phyloP scores from a whole-genome alignment of 2,888 invertebrate genomes.

The Cheilosia vulpina region DNA sequence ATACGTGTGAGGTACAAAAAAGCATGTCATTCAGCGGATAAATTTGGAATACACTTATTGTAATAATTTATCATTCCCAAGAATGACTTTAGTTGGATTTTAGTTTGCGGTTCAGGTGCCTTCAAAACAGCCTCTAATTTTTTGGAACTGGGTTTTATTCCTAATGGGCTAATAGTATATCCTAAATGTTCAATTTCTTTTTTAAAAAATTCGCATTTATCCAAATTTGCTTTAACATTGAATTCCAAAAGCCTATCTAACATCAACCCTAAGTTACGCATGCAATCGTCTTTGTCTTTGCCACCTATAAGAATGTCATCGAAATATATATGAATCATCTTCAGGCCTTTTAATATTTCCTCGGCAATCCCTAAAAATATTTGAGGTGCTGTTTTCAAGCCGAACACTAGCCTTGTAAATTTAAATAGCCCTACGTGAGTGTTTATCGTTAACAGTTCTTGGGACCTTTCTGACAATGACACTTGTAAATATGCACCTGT shows the following conservation, averaged over 20 bases:
- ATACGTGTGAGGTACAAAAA: no score
- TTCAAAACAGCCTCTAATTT: no score
- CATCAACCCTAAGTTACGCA: no score
- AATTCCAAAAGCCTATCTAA: no score
- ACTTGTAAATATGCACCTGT: conserved; percentile 76
- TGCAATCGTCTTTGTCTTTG: background rate
- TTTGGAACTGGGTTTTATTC: no score
- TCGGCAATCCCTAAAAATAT: conserved; percentile 30
- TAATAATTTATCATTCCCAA: conserved; percentile 63
- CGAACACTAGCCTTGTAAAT: conserved; percentile 39
- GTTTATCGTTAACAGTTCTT: conserved; percentile 76
- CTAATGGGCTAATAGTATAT: no score
- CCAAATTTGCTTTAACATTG: no score
- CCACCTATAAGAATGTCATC: conserved; percentile 10
- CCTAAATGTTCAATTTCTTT: no score
- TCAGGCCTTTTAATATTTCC: background rate
- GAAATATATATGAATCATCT: conserved; percentile 9
- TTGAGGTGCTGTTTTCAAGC: conserved; percentile 23
- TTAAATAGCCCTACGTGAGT: conserved; percentile 57
- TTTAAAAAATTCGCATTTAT: no score
- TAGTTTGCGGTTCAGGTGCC: conserved; percentile 17
- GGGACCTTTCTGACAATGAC: conserved; percentile 61
- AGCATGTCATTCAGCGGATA: conserved; percentile 45
- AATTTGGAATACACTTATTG: conserved; percentile 63
- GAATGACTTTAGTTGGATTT: conserved; percentile 60